These are phyloP conservation scores for Aptenodytes patagonicus DNA, from an alignment of 2,113 vertebrate genomes.

Conservation along the genomic window DNA sequence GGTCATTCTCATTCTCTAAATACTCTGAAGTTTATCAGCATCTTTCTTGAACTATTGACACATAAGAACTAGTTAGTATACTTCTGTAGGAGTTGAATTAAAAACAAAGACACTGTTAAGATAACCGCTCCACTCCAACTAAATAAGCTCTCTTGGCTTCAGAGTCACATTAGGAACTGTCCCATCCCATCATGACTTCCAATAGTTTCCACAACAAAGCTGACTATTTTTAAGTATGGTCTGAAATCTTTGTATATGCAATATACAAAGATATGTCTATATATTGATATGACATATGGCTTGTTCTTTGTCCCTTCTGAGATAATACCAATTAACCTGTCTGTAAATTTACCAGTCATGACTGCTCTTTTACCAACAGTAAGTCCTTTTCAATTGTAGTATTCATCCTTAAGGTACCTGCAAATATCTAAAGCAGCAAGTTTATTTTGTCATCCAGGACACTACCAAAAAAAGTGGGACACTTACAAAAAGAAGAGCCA, in stretches of 20 bases:
- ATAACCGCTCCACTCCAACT: neutral
- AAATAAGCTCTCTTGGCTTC: neutral
- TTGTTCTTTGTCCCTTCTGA: neutral
- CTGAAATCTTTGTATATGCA: neutral
- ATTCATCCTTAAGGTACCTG: neutral
- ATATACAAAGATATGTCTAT: neutral
- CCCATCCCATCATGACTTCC: neutral
- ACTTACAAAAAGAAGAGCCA: neutral
- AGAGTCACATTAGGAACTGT: neutral
- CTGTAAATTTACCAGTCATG: neutral
- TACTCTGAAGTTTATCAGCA: neutral
- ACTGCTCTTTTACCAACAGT: neutral
- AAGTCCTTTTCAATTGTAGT: neutral
- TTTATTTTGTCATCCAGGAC: neutral
- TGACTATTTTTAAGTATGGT: neutral
- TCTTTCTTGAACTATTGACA: neutral
- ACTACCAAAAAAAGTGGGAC: neutral
- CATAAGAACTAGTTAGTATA: neutral
- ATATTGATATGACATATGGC: neutral
- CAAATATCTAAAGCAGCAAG: neutral
- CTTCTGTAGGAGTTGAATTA: neutral
- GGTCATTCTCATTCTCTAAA: neutral
- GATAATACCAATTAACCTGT: neutral
- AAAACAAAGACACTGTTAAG: neutral
- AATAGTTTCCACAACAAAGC: neutral